Base-by-base conservation (phyloP, 2,888 invertebrate species). In the Athalia cordata region DNA sequence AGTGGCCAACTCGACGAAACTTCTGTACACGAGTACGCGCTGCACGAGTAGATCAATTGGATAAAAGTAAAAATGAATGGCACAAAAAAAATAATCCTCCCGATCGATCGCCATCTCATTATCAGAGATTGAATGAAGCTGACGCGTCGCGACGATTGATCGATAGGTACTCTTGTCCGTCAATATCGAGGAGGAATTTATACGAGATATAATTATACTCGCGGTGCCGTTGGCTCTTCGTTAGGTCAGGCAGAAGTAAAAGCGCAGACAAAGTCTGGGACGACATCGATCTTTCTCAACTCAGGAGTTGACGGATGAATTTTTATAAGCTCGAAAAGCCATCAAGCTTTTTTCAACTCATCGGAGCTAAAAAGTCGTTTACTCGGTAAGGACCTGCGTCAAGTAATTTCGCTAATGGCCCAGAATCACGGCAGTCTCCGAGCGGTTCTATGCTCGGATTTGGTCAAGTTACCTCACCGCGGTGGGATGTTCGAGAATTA, bases 341-440 rank as follows among this genome's bases (percentile, higher is more conserved):
- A 9, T 8, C 57, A 13, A 57, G 57, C 59, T 59, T 72, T 72
- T 72, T 72, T 57, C 72, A 5, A 72, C 59, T 57, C 72, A 72
- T 72, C 47, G 47, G 72, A 59, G 72, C 57, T 59, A 72, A 57
- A 72, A 57, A 57, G 72, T 72, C 57, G 59, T 72, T 72, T 45
- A 49, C 5, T 47, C 45, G 52, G 52, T 62, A 64, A 49, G 43
- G 62, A n/a, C 49, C 8, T 47, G 45, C 59, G 45, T 80, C 77
- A 84, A 86, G 87, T 86, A 89, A 89, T 89, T 89, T 88, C 84
- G 87, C 88, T 89, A 89, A 89, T 89, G 89, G 88, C 82, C 82
- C 82, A 80, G 84, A 85, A 85, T 86, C 83, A 84, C 82, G 79
- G 81, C 80, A 78, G 79, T 77, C 77, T 55, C 72, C 29, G 67